Base-by-base conservation (phyloP, 1,140 invertebrate species). In the Trachelipus rathkii region DNA sequence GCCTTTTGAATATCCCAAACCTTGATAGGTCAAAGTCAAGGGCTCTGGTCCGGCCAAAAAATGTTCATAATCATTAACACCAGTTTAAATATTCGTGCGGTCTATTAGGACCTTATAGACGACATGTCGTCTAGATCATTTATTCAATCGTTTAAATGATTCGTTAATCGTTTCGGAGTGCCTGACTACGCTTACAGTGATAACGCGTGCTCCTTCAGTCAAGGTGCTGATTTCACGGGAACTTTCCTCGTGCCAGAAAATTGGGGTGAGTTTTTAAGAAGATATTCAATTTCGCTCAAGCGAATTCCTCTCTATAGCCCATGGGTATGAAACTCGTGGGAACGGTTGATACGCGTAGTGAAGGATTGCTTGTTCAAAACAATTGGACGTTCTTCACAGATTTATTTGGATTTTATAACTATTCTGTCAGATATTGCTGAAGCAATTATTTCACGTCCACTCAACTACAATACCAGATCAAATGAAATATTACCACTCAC, bases 21-120 rank as follows among this genome's bases (percentile, higher is more conserved):
- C 21, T 53, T 73, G 13, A 6, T 13, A 50, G 21, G 44, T 73
- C n/a, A 10, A 53, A 53, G 53, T 0, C 10, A 60, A 60, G 13
- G 72, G 6, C 0, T 15, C 44, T 19, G 11, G 0, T 23, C n/a
- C 33, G 6, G 33, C 33, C 33, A 33, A 33, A 73, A 73, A 73
- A 73, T 73, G 72, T 73, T 10, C 10, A 19, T 73, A 0, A 11
- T 73, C 7, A 73, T 73, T 10, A 50, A 60, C 11, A 46, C 72
- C 6, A 21, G 72, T 10, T 33, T 73, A 7, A 15, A 23, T n/a
- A 23, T 73, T 19, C 53, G 72, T 60, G 44, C 44, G 0, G 10
- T 73, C 1, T 60, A 73, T 53, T 23, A 50, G 0, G 46, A 73
- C 24, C 19, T 73, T 0, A 33, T 73, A 5, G 8, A 21, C 7